These are phyloP conservation scores for Leptobrachium leishanense DNA, from an alignment of 2,113 vertebrate genomes.

Conservation along the genomic window DNA sequence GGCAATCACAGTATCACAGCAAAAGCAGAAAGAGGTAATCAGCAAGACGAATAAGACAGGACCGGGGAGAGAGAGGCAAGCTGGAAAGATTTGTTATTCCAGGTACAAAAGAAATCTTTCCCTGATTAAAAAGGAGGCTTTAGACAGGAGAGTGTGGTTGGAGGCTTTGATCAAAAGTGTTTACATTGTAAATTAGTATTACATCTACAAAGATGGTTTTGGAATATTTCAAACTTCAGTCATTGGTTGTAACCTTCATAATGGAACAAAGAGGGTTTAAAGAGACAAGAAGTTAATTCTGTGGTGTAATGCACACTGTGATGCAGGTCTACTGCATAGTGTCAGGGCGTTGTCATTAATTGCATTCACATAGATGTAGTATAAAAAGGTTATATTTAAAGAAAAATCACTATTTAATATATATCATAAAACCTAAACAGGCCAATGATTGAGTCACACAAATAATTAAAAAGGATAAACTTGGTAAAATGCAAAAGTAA, in stretches of 20 bases:
- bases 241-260: background rate
- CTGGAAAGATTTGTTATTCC: background rate
- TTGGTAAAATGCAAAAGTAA: too few relatives aligned
- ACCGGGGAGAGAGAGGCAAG: background rate
- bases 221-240: background rate
- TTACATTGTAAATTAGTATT: background rate
- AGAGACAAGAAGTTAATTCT: background rate
- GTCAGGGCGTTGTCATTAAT: too few relatives aligned
- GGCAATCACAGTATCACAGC: constrained; percentile 15
- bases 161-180: background rate
- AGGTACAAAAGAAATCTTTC: background rate
- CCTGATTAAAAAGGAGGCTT: background rate
- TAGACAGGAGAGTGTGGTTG: background rate
- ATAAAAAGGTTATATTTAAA: too few relatives aligned
- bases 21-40: constrained; percentile 23
- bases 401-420: too few relatives aligned
- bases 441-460: too few relatives aligned
- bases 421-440: too few relatives aligned
- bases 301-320: too few relatives aligned
- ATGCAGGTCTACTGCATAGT: too few relatives aligned
- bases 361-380: too few relatives aligned
- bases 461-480: too few relatives aligned
- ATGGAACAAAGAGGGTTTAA: background rate
- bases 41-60: background rate
- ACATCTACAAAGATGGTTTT: background rate